phyloP scores from a whole-genome alignment of 2,888 invertebrate genomes.

The Stenotaenia linearis region DNA sequence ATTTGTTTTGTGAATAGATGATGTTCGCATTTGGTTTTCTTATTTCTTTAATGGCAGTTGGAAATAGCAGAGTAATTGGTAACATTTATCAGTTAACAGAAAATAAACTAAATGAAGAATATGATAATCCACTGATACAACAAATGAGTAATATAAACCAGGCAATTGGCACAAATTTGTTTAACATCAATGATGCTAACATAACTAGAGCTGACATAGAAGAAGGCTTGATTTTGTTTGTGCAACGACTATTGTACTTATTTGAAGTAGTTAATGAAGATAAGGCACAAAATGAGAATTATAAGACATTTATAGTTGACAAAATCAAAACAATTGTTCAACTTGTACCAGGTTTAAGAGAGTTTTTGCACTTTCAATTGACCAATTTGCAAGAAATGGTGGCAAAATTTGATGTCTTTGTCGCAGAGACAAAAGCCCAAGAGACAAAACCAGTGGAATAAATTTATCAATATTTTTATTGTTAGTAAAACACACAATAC shows the following conservation, averaged over 20 bases:
- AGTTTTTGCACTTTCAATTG: not conserved
- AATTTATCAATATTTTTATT: not conserved
- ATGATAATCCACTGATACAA: not conserved
- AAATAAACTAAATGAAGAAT: not conserved
- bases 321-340: not conserved
- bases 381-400: not conserved
- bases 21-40: not conserved
- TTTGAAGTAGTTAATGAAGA: not conserved
- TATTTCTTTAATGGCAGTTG: not conserved
- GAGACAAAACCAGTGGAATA: not conserved
- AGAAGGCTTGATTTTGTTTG: not conserved
- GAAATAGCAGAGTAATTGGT: not conserved
- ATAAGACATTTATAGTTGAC: not conserved
- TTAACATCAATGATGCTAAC: not conserved
- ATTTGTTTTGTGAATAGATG: not conserved
- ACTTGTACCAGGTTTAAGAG: not conserved
- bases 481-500: not conserved
- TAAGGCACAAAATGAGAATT: not conserved
- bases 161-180: not conserved
- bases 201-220: not conserved
- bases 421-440: not conserved
- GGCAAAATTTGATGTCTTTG: not conserved
- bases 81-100: not conserved
- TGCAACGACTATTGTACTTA: not conserved
- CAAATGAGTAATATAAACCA: not conserved